Evolutionary conservation across 2,797 vertebrate species (phyloP).

Genomic region (Dendrocincla tyrannina): DNA sequence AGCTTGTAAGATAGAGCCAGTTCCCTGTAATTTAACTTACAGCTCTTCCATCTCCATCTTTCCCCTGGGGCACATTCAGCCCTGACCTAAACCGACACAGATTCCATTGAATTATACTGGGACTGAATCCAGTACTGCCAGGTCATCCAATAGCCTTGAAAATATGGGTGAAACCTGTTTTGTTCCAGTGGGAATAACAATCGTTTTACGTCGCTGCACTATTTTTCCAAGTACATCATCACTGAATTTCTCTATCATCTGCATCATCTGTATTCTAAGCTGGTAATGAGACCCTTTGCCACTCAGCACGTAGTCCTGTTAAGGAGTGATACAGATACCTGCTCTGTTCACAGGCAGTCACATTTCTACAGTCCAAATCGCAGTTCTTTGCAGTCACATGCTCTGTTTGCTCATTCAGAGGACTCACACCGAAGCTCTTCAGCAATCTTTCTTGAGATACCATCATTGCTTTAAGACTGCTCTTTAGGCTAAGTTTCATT

Average conservation of each 20-base stretch:
- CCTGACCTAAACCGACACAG: constrained; percentile 15
- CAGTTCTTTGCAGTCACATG: not conserved
- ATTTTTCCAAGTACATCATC: constrained; percentile 22
- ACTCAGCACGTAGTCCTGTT: not conserved
- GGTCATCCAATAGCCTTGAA: not conserved
- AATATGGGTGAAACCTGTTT: not conserved
- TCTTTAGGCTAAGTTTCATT: constrained; percentile 49
- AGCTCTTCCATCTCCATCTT: not conserved
- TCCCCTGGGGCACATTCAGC: constrained; percentile 2
- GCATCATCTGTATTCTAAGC: not conserved
- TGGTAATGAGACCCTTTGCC: constrained; percentile 1
- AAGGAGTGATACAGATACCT: not conserved
- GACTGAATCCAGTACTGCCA: constrained; percentile 7
- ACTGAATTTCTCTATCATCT: not conserved
- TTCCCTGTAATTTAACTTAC: not conserved
- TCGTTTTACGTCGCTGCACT: not conserved
- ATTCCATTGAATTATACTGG: constrained; percentile 18
- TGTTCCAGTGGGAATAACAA: not conserved
- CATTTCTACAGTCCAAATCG: not conserved
- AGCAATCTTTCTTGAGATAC: constrained; percentile 28
- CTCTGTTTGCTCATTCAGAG: not conserved
- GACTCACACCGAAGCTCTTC: constrained; percentile 5
- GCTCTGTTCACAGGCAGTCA: not conserved
- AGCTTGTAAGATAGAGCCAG: not conserved
- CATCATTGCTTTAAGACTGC: constrained; percentile 39